Base-by-base conservation (phyloP, 64 coral and sea anemone genomes). In the Platygyra sinensis region DNA sequence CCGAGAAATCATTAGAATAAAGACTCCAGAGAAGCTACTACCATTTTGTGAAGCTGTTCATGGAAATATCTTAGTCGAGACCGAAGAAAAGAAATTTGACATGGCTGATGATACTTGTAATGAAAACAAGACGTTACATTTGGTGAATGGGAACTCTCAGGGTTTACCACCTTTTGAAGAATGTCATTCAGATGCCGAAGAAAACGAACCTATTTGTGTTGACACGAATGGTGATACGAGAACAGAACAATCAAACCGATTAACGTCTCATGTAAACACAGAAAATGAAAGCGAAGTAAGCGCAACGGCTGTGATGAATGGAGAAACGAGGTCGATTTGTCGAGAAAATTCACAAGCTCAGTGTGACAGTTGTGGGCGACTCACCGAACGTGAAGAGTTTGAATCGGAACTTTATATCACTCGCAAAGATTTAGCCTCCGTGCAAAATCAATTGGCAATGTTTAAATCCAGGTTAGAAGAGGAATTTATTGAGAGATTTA, bases 381-480 rank as follows among this genome's bases (percentile, higher is more conserved):
- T 8, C 14, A 19, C n/a, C n/a, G 76, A 75, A 50, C 67, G 55
- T 5, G 49, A 73, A 22, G 86, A 89, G 28, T 22, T 76, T 52
- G 86, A 93, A 55, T 88, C 86, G 14, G 86, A 88, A 65, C 51
- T 93, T 24, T 81, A 80, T 29, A 72, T 88, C 74, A 72, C 85
- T 60, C 78, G 77, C 1, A 89, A 89, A 81, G 50, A 82, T 72
- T 52, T 89, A 76, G 60, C 86, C 67, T 20, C 86, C 13, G 74
- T 82, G 62, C 62, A 52, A 60, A 76, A 52, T 27, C 91, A 93
- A 29, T 31, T 93, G 24, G 87, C 90, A 77, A 55, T 60, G 76
- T 83, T 86, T 62, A 93, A 96, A 93, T 33, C 77, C 9, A 79
- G 89, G 55, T 64, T 87, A 18, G 83, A 93, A 77, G 94, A 93